Evolutionary conservation across 2,797 vertebrate species (phyloP), one percentile per base, ranked within the genome.

Genomic region (Gorsachius magnificus): DNA sequence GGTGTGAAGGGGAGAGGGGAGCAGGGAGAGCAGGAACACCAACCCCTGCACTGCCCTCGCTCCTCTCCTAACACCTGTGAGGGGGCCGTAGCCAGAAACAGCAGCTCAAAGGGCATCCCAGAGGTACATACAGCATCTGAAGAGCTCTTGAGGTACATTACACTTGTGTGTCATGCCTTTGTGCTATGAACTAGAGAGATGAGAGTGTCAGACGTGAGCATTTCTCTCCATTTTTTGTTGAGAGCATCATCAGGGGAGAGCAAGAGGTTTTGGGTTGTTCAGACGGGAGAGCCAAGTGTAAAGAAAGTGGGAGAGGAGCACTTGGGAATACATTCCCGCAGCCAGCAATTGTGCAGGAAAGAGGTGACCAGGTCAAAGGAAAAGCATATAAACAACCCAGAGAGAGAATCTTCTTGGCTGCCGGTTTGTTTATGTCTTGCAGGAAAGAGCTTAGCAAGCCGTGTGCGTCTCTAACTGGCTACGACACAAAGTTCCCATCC

Each of bases 301-400:
- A 84, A 24, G 56, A 64, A 51, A 82, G 17, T 20, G 9, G 63
- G 38, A 91, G 54, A 64, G 35, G 46, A 89, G 11, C 65, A 29
- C 61, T 89, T 72, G 82, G 29, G 57, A 96, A 41, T 69, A 20
- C 46, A 16, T 95, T 95, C 91, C 93, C 89, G 86, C 54, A 54
- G 84, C 16, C 14, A 83, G 48, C 19, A 56, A 19, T 43, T 94
- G 70, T 45, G 50, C 89, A 83, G 94, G 87, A 91, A 96, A 87
- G 84, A 87, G 78, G 72, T 85, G 96, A 94, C 72, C 68, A 72
- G 93, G 94, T 94, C 95, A 90, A 69, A 93, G 94, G 92, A 94
- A 96, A 81, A 89, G 82, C 76, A 35, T 56, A 92, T 94, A 91
- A 96, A 96, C 92, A 96, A 71, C 4, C 2, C 41, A 35, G 87